phyloP scores from a whole-genome alignment of 2,113 vertebrate species.

The Aspidoscelis tigris region DNA sequence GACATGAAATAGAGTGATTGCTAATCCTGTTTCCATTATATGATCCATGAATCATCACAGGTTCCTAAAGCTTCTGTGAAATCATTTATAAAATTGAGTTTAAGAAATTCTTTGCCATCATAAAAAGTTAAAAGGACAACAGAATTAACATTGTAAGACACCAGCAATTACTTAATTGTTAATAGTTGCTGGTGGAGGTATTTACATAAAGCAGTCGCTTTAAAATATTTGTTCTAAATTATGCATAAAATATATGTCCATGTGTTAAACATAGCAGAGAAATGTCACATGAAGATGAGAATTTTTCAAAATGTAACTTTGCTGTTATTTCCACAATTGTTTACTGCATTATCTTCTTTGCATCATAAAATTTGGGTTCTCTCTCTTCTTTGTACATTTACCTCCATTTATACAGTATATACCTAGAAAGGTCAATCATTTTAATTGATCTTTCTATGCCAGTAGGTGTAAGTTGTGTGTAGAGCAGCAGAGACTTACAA shows the following conservation, averaged over 20 bases:
- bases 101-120: conserved; percentile 15
- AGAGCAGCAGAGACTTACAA: too few species aligned
- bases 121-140: conserved; percentile 8
- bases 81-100: conserved; percentile 15
- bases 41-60: neutral
- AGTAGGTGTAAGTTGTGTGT: too few species aligned
- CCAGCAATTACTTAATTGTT: conserved; percentile 21
- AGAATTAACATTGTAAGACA: conserved; percentile 30
- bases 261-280: neutral
- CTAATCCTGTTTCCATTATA: neutral
- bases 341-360: too few species aligned
- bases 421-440: too few species aligned
- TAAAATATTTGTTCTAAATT: conserved; percentile 26
- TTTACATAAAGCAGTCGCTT: neutral
- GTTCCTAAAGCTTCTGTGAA: conserved; percentile 29
- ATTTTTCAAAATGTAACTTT: too few species aligned
- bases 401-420: too few species aligned
- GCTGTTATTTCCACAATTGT: too few species aligned
- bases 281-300: neutral
- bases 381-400: too few species aligned
- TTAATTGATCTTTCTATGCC: too few species aligned
- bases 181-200: neutral
- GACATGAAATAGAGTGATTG: conserved; percentile 7
- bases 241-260: neutral
- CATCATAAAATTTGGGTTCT: too few species aligned